Evolutionary conservation across 2,888 invertebrate species (phyloP), one percentile per base, ranked within the genome.

Genomic region (Ellobium chinense): DNA sequence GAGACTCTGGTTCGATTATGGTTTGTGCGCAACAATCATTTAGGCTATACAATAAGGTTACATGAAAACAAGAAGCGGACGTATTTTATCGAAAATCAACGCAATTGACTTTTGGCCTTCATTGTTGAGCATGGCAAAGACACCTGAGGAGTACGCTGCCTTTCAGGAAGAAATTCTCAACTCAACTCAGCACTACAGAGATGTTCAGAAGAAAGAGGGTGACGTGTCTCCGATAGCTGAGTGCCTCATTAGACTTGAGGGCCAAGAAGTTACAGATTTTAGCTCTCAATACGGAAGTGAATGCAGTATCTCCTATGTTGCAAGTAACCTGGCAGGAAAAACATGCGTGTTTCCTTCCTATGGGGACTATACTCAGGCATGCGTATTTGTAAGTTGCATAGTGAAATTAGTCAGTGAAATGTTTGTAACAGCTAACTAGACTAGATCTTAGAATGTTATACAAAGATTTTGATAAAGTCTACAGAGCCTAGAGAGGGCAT

Each of bases 271-370:
- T 62, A 94, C 95, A 66, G 96, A 96, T 92, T 97, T 96, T 91
- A 97, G 97, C 92, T 97, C 97, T 0, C 97, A 97, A 93, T 98
- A 98, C 94, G 98, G 97, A 82, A 96, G 96, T 92, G 96, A 96
- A 92, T 95, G 95, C 83, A 97, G 97, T 93, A 96, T 97, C 91
- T 97, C 97, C 0, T 98, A 98, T 91, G 96, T 97, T 3, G 97
- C 97, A 5, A 95, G 95, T 75, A 98, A 98, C 93, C 95, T 98
- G 80, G 95, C 96, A 74, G 97, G 97, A 12, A 80, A 83, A 60
- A 95, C 96, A 87, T 95, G 95, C 36, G 96, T 96, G 92, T 98
- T 96, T 94, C 98, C 98, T 0, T 95, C 95, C 84, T 97, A 97
- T 93, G 98, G 98, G 27, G 98, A 98, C 92, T 97, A 96, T 94